Evolutionary conservation across 2,797 vertebrate genomes (phyloP), one percentile per base, ranked within the genome.

Genomic region (Liparis tanakae): DNA sequence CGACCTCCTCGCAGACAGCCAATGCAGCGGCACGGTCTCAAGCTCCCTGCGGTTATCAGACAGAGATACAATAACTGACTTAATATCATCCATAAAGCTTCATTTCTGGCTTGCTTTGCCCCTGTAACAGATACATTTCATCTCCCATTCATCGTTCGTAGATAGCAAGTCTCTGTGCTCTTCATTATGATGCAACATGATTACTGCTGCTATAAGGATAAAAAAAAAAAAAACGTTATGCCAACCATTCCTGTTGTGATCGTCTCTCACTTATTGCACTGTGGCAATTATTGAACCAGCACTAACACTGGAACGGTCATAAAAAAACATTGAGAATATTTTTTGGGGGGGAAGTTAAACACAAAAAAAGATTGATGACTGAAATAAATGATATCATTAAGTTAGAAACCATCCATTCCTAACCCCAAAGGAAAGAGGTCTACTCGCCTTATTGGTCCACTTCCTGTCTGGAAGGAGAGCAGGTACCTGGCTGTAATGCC

Each of bases 1-100:
- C 83, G 85, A 83, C 80, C 81, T 88, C 88, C 83, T 85, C 78
- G 67, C 74, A 83, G 76, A 77, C 80, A 71, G 76, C 72, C 65
- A 81, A 76, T 78, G 22, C 78, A 72, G 71, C 78, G 41, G 44
- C 55, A 15, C 60, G 62, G 59, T 67, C 72, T 73, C 57, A 10
- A 7, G 50, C 72, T 70, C 66, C 72, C 62, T 33, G 72, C 81
- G 51, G 22, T 58, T 54, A 72, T 84, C 74, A 68, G 60, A 86
- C 57, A 73, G 37, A 74, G 39, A 83, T 22, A 78, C 60, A 78
- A 80, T 50, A 78, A 76, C 76, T 76, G 60, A 68, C 80, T 83
- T 86, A 62, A 76, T 79, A 67, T 39, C 68, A 82, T 87, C 56
- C 65, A 50, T 51, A 67, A 37, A 17, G 59, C 69, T 74, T 85